phyloP scores from a whole-genome alignment of 2,888 invertebrate species.

The Alentia gelatinosa region DNA sequence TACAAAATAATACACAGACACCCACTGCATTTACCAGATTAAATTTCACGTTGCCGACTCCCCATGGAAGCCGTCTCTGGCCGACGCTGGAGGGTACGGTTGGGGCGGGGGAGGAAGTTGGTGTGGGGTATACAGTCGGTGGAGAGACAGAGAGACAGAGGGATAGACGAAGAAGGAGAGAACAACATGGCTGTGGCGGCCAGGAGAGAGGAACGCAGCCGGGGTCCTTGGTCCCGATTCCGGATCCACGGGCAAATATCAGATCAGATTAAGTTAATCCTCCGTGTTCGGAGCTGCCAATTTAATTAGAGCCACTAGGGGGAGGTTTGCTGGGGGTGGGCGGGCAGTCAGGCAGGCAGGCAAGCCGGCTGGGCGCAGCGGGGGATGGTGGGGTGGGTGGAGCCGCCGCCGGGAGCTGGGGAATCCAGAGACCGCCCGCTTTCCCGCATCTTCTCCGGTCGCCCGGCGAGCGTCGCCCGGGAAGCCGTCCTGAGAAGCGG shows the following conservation, averaged over 20 bases:
- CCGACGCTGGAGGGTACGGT: neutral
- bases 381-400: no score
- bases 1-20: neutral
- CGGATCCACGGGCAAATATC: conserved; percentile 40
- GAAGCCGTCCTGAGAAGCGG: neutral
- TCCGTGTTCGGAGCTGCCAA: conserved; percentile 27
- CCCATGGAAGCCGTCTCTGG: neutral
- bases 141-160: neutral
- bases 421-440: neutral
- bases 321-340: neutral
- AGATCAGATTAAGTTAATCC: conserved; percentile 46
- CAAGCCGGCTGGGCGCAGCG: neutral
- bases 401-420: neutral
- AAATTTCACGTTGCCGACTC: neutral
- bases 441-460: neutral
- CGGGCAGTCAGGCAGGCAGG: neutral
- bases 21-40: neutral
- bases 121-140: neutral
- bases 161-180: no score
- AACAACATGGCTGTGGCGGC: neutral
- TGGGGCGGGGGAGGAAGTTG: neutral
- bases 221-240: neutral
- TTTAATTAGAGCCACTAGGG: conserved; percentile 31
- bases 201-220: neutral
- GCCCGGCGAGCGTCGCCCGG: neutral